Conservation (phyloP, 2,797 vertebrate species). For the Tadarida brasiliensis region DNA sequence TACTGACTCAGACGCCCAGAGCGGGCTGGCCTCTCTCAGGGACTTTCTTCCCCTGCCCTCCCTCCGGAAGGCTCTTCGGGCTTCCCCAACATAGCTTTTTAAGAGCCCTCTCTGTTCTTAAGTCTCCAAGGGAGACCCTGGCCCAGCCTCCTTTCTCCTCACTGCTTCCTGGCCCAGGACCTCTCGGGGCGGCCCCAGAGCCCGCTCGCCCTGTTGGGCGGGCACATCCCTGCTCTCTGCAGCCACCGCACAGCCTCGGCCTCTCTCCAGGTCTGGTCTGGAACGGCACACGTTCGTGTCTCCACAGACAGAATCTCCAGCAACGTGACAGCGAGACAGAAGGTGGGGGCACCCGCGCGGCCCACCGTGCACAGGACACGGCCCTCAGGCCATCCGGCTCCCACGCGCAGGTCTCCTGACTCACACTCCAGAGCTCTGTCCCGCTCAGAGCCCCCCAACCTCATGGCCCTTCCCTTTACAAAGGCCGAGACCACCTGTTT, state of each 20-base stretch:
- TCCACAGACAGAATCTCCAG: not conserved
- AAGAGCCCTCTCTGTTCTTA: not conserved
- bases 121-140: not conserved
- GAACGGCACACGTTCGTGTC: not conserved
- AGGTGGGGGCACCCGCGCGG: not conserved
- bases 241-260: not conserved
- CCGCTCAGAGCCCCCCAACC: not conserved
- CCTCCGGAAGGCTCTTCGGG: not conserved
- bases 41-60: not conserved
- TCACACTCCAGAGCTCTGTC: not conserved
- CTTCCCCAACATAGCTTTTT: not conserved
- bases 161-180: not conserved
- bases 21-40: not conserved
- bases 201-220: too few species aligned
- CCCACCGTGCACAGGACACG: not conserved
- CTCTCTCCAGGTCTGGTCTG: not conserved
- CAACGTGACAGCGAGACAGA: not conserved
- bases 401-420: not conserved
- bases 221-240: fast-evolving
- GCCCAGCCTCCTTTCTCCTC: not conserved
- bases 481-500: constrained; percentile 74
- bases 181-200: not conserved
- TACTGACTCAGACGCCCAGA: not conserved
- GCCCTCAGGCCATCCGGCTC: not conserved
- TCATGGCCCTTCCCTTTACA: constrained; percentile 55